phyloP scores from a whole-genome alignment of 37 sponge, comb jelly and placozoan species.

The Theonella swinhoei region DNA sequence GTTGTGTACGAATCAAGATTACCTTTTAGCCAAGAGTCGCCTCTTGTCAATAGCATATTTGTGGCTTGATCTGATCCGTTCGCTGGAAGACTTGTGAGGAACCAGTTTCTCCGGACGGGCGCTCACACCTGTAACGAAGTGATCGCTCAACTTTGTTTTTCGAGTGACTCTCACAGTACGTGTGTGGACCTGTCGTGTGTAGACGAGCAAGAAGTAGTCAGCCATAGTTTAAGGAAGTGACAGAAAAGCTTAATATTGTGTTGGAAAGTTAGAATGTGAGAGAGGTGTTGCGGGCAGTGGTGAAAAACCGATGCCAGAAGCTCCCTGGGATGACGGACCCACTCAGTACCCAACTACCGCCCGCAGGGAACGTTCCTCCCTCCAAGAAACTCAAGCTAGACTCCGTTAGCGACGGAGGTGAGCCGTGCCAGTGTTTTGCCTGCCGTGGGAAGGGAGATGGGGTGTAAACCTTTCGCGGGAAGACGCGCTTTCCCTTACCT shows the following conservation, averaged over 20 bases:
- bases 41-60: background rate
- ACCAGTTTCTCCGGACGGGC: background rate
- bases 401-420: constrained; percentile 6
- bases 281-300: background rate
- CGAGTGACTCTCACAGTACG: background rate
- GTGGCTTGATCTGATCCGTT: background rate
- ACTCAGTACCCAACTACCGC: background rate
- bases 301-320: background rate
- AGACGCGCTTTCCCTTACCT: background rate
- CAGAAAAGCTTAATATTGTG: background rate
- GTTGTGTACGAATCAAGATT: background rate
- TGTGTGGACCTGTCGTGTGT: background rate
- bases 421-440: no score
- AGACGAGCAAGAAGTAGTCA: background rate
- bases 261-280: constrained; percentile 5
- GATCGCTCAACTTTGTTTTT: background rate
- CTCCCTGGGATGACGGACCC: constrained; percentile 13
- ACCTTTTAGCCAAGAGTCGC: background rate
- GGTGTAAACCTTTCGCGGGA: background rate
- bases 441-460: background rate
- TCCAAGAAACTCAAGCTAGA: constrained; percentile 37
- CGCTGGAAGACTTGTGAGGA: background rate
- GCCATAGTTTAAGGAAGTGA: background rate
- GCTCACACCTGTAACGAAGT: background rate
- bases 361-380: constrained; percentile 34